A percentile compares a stretch with the other conserved stretches of the same genome.
Evolutionary conservation across 2,113 vertebrate genomes (phyloP).

Genomic region (Sterrhoptilus dennistouni): DNA sequence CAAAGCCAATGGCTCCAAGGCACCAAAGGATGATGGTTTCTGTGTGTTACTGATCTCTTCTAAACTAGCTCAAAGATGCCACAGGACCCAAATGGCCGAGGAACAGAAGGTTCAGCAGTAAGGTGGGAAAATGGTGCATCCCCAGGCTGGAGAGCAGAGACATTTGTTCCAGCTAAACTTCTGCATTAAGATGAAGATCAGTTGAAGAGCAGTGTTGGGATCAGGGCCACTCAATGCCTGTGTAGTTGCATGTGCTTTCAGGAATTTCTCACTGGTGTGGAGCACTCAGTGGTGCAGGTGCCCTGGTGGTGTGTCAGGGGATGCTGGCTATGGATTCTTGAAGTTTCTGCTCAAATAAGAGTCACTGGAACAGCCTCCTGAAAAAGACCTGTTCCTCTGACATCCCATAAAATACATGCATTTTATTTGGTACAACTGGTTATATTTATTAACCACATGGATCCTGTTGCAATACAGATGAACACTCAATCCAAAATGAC

Average conservation of each 20-base stretch:
- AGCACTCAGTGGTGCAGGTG: neutral
- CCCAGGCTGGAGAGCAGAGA: neutral
- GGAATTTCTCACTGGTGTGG: neutral
- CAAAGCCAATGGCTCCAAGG: neutral
- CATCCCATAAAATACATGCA: neutral
- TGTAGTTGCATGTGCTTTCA: rapidly evolving
- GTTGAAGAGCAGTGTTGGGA: neutral
- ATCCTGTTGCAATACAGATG: neutral
- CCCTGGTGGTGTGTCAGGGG: neutral
- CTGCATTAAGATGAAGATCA: neutral
- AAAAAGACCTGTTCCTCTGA: neutral
- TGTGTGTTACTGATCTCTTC: neutral
- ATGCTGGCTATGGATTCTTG: neutral
- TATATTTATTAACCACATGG: neutral
- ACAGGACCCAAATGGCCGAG: neutral
- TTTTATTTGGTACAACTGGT: neutral
- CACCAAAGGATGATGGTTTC: neutral
- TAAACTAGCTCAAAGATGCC: neutral
- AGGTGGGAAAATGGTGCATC: neutral
- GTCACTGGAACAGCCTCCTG: neutral
- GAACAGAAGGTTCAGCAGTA: neutral
- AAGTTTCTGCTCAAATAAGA: neutral
- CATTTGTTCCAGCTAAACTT: neutral
- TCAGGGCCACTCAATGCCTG: neutral
- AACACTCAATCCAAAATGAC: neutral